Evolutionary conservation across 2,113 vertebrate genomes (phyloP).

Genomic region (Alethe diademata): DNA sequence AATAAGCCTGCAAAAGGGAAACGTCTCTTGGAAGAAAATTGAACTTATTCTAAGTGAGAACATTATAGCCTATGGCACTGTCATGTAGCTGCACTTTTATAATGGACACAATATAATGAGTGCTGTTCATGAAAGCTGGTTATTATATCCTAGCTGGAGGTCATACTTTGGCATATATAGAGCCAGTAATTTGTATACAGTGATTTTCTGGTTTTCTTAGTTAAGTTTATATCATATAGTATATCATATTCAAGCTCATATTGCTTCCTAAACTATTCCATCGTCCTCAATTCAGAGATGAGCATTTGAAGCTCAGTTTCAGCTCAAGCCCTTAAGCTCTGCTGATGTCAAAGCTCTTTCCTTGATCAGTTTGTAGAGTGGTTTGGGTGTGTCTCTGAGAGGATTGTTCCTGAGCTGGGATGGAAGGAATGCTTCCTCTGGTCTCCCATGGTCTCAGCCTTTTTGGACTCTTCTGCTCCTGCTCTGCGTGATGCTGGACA

Average conservation of each 20-base stretch:
- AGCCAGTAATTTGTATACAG: slow-evolving; percentile 30
- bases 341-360: not conserved
- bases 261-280: not conserved
- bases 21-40: slow-evolving; percentile 3
- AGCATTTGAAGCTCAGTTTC: not conserved
- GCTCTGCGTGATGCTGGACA: not conserved
- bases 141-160: slow-evolving; percentile 51
- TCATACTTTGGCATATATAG: slow-evolving; percentile 21
- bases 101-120: slow-evolving; percentile 55
- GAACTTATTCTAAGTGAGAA: slow-evolving; percentile 36
- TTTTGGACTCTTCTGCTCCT: not conserved
- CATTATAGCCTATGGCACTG: slow-evolving; percentile 23
- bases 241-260: not conserved
- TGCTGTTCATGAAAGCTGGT: slow-evolving; percentile 17
- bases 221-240: not conserved
- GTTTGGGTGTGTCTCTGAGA: not conserved
- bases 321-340: not conserved
- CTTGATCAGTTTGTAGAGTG: not conserved
- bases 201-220: not conserved
- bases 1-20: not conserved
- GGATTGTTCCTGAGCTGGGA: not conserved
- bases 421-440: not conserved
- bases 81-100: slow-evolving; percentile 12
- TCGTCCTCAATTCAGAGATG: not conserved
- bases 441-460: not conserved